Base-by-base conservation (phyloP, 2,888 invertebrate species). In the Koerneria pararmatus region DNA sequence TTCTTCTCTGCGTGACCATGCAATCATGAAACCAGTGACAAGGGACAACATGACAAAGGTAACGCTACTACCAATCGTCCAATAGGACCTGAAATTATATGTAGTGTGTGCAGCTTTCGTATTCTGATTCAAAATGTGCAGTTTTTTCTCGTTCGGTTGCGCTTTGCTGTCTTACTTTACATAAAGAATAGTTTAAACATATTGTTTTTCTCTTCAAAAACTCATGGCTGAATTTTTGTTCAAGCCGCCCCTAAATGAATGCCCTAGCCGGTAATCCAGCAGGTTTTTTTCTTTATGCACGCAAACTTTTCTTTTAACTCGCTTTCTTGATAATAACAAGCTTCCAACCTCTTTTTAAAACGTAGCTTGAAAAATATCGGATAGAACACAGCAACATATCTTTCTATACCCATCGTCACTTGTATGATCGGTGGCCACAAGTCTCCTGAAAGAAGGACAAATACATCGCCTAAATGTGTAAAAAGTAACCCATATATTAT, bases 401-500 rank as follows among this genome's bases (percentile, higher is more conserved):
- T 19, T n/a, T 65, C 65, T 49, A 65, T 2, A 49, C 65, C 65
- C 65, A 65, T 65, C 4, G 49, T 58, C 31, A 65, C 65, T 58
- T 65, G 65, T 29, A 65, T 65, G 46, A 58, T 58, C 49, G 65
- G 65, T 19, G 65, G 65, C 65, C 65, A 65, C 5, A 65, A 54
- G 31, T 65, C 65, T 34, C 65, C 65, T 65, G 41, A 11, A 65
- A 34, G 5, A 35, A 19, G 3, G 27, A n/a, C n/a, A n/a, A n/a
- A n/a, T n/a, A n/a, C n/a, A n/a, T n/a, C n/a, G n/a, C n/a, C n/a
- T n/a, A n/a, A n/a, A n/a, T n/a, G n/a, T n/a, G n/a, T n/a, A n/a
- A n/a, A n/a, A n/a, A n/a, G n/a, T n/a, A n/a, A n/a, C n/a, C n/a
- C n/a, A n/a, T n/a, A n/a, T n/a, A n/a, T n/a, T n/a, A n/a, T n/a